Conservation (phyloP, 1,140 invertebrate species). For the Orchesella cincta region DNA sequence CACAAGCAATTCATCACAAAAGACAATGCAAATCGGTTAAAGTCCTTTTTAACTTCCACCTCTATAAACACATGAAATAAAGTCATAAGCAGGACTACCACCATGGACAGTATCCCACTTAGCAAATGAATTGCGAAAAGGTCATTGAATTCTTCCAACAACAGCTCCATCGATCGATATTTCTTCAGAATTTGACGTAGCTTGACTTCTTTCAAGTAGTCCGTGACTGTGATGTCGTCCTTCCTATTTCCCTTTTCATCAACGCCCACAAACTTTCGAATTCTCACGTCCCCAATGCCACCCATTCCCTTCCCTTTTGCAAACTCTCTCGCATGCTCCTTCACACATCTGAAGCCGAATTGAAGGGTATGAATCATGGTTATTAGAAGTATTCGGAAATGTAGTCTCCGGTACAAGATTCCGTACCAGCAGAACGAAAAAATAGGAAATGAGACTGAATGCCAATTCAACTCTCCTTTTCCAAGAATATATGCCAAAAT, state of each 20-base stretch:
- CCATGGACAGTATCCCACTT: background rate
- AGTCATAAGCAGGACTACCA: background rate
- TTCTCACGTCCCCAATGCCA: background rate
- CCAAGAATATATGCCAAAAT: background rate
- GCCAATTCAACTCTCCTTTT: background rate
- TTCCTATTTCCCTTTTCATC: too few species aligned
- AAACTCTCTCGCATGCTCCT: background rate
- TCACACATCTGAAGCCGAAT: background rate
- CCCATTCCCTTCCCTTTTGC: too few species aligned
- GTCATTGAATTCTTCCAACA: conserved; percentile 12
- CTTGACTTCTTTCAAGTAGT: background rate
- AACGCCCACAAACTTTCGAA: background rate
- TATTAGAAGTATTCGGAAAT: background rate
- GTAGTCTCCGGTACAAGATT: background rate
- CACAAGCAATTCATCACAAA: background rate
- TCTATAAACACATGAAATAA: background rate
- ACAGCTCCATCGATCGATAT: background rate
- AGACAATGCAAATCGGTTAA: background rate
- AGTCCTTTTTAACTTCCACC: background rate
- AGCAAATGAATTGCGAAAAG: background rate
- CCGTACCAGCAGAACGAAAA: background rate
- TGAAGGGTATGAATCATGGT: background rate
- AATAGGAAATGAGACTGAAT: background rate
- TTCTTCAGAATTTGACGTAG: background rate
- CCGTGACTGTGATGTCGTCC: background rate